Evolutionary conservation across 1,140 invertebrate genomes (phyloP).

Genomic region (Drosophila tani): DNA sequence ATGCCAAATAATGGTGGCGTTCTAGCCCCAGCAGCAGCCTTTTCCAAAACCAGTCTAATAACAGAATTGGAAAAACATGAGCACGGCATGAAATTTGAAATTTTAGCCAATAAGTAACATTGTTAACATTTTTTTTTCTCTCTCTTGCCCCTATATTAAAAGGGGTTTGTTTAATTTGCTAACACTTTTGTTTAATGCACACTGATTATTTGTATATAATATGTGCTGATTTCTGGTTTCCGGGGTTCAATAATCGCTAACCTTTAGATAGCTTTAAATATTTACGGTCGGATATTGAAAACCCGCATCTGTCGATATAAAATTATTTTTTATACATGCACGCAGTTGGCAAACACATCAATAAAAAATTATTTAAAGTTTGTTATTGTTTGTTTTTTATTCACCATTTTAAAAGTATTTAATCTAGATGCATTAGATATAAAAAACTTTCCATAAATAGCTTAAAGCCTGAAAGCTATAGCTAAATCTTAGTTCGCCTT

Average conservation of each 20-base stretch:
- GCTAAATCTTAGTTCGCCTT: too few species aligned
- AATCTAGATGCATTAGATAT: too few species aligned
- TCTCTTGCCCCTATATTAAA: background rate
- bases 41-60: constrained; percentile 81
- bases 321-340: too few species aligned
- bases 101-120: constrained; percentile 74
- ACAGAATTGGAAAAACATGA: constrained; percentile 80
- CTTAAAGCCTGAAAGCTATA: too few species aligned
- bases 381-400: too few species aligned
- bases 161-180: constrained; percentile 3
- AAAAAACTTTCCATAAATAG: too few species aligned
- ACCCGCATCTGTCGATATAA: too few species aligned
- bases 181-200: background rate
- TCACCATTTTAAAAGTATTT: too few species aligned
- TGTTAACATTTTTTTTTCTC: background rate
- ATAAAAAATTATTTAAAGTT: too few species aligned
- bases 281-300: too few species aligned
- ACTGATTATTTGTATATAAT: background rate
- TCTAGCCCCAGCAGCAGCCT: constrained; percentile 83
- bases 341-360: too few species aligned
- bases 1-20: constrained; percentile 89
- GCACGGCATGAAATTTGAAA: constrained; percentile 84
- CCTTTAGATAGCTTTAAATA: background rate
- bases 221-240: constrained; percentile 5
- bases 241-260: background rate